A percentile compares a stretch with the other conserved stretches of the same genome.
These are phyloP conservation scores for Bombus impatiens DNA, from an alignment of 1,140 invertebrate species.

Conservation along the genomic window DNA sequence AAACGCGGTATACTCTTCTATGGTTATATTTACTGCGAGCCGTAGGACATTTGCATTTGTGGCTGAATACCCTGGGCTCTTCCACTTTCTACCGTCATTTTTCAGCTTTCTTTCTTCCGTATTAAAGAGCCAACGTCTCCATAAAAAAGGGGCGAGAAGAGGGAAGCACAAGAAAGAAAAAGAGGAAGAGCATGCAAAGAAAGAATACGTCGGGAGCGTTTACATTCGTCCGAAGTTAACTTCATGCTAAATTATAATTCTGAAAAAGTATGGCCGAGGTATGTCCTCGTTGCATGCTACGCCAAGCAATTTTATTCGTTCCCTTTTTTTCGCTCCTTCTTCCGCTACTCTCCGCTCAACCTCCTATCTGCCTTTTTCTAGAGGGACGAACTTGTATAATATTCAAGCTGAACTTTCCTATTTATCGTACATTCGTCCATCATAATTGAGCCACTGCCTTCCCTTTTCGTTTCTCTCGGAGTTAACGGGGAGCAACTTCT, in stretches of 20 bases:
- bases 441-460: slow-evolving; percentile 10
- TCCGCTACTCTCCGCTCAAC: neutral
- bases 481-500: neutral
- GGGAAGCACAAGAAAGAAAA: no score
- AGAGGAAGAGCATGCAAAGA: neutral
- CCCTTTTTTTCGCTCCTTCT: slow-evolving; percentile 20
- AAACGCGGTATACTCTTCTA: neutral
- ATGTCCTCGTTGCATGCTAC: slow-evolving; percentile 45
- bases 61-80: slow-evolving; percentile 15
- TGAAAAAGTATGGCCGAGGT: slow-evolving; percentile 36
- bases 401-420: slow-evolving; percentile 45
- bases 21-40: slow-evolving; percentile 26
- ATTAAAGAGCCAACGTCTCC: slow-evolving; percentile 32
- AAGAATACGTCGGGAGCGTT: slow-evolving; percentile 31
- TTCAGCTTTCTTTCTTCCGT: slow-evolving; percentile 31
- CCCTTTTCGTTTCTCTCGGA: neutral
- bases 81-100: slow-evolving; percentile 40
- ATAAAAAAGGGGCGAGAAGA: neutral
- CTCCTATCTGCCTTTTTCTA: slow-evolving; percentile 25
- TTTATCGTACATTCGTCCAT: slow-evolving; percentile 40
- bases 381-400: slow-evolving; percentile 34
- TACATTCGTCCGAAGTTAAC: slow-evolving; percentile 42
- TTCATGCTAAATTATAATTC: slow-evolving; percentile 53
- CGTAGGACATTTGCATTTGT: slow-evolving; percentile 38
- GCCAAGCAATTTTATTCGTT: slow-evolving; percentile 50